Evolutionary conservation across 2,888 invertebrate species (phyloP), one percentile per base, ranked within the genome.

Genomic region (Prosapia bicincta): DNA sequence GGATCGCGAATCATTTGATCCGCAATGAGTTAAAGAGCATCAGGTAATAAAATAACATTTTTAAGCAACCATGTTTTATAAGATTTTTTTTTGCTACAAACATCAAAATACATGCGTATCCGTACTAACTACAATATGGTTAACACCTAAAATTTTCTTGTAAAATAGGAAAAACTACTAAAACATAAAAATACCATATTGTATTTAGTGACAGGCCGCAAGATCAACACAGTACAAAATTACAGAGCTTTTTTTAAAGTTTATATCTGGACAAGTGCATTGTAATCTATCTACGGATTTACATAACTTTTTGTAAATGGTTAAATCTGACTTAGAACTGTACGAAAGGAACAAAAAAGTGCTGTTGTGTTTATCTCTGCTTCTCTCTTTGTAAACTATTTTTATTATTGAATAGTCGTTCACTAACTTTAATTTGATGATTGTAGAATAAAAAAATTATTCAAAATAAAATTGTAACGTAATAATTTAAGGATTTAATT

Each of bases 11-110:
- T n/a, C n/a, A n/a, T n/a, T n/a, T n/a, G n/a, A n/a, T n/a, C n/a
- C n/a, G n/a, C n/a, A n/a, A n/a, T n/a, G 13, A 20, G 20, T 9
- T 54, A 20, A 54, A 20, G 54, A 54, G 6, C 38, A 38, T 38
- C 38, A 20, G 54, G 54, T 54, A 54, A 54, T 54, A 20, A 54
- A 54, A 54, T 54, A 30, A 54, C 54, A 9, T 54, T 72, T 28
- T 76, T 77, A 78, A 77, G 76, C 76, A 78, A 77, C 77, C 78
- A 78, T 71, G 76, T 74, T 78, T 77, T 77, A 78, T 77, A 78
- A 76, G 76, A 54, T 54, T 54, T 54, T 76, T n/a, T 77, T 77
- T 78, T 78, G 77, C 78, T 78, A 78, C 78, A 78, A 78, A 78
- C 78, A 78, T 78, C 78, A 78, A 78, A 68, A 20, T 73, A 69